Base-by-base conservation (phyloP, 1,140 invertebrate species). In the Drosophila miranda region DNA sequence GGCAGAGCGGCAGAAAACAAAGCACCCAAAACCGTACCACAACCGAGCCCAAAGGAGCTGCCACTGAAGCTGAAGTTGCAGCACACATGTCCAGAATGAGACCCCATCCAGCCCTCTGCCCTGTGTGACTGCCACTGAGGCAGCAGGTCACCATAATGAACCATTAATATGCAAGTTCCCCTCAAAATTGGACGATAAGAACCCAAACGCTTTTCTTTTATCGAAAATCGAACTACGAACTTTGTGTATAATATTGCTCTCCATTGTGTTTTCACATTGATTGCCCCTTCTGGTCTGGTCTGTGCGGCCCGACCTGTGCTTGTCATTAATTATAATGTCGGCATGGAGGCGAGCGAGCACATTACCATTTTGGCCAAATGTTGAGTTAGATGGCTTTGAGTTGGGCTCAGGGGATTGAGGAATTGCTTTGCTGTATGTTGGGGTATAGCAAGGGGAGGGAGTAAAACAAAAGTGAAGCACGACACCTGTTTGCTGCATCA, bases 251-350 rank as follows among this genome's bases (percentile, higher is more conserved):
- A 64, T 73, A 74, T 51, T 52, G 28, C 48, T 11, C 34, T 68
- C 69, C 52, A 86, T 84, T 86, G 81, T 84, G 81, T 84, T 81
- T 63, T 61, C 11, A 7, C 45, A 63, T 41, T 73, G 63, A 68
- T 66, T 78, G 45, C 76, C 53, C 69, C 67, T 76, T 62, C 34
- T 38, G 11, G 30, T 28, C 28, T 28, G 48, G 19, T 19, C 42
- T 28, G 34, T 48, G 30, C 19, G 4, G 30, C 26, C 49, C 44
- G 48, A 62, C 62, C 44, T 73, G 54, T 56, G 62, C 62, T 81
- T 81, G 79, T 86, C 81, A 86, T 86, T 86, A 86, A 86, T 86
- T 71, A 87, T 86, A 81, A 87, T 86, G 81, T 80, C 81, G 62
- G 68, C 49, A 62, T 67, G 58, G 44, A 84, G 78, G 73, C 72